These are phyloP conservation scores for Chironomus striatipennis DNA, from an alignment of 1,140 invertebrate species.

Conservation along the genomic window DNA sequence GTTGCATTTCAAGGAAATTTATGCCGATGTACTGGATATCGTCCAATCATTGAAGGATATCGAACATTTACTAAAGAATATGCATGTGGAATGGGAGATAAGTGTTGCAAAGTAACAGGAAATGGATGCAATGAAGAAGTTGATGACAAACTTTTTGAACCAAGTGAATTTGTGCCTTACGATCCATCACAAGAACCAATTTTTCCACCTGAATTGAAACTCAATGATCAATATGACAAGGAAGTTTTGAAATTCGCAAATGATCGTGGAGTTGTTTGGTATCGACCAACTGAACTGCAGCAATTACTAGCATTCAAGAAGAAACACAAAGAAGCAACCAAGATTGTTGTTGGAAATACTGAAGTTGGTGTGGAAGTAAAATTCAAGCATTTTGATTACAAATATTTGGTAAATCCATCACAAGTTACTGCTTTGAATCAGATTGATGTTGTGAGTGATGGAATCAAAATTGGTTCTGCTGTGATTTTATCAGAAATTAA, in stretches of 20 bases:
- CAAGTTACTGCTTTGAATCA: slow-evolving; percentile 59
- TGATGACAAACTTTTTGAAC: slow-evolving; percentile 47
- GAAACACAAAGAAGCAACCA: slow-evolving; percentile 63
- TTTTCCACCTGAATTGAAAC: slow-evolving; percentile 83
- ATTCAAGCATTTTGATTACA: slow-evolving; percentile 77
- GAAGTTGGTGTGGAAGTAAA: slow-evolving; percentile 91
- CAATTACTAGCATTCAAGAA: slow-evolving; percentile 67
- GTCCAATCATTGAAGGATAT: slow-evolving; percentile 82
- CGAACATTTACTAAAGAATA: slow-evolving; percentile 75
- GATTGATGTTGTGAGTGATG: slow-evolving; percentile 46
- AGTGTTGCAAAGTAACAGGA: slow-evolving; percentile 46
- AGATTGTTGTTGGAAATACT: slow-evolving; percentile 91
- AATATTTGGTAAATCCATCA: slow-evolving; percentile 70
- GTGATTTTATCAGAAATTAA: slow-evolving; percentile 70
- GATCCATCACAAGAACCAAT: slow-evolving; percentile 85
- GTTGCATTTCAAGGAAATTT: slow-evolving; percentile 82
- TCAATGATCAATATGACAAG: slow-evolving; percentile 52
- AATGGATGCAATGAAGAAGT: slow-evolving; percentile 38
- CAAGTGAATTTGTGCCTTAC: slow-evolving; percentile 64
- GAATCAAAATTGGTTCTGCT: slow-evolving; percentile 66
- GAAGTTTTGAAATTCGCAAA: slow-evolving; percentile 60
- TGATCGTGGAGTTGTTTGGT: slow-evolving; percentile 61
- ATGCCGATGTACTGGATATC: slow-evolving; percentile 84
- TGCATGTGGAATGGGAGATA: slow-evolving; percentile 51
- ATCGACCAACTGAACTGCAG: slow-evolving; percentile 60